These are phyloP conservation scores for Riptortus pedestris DNA, from an alignment of 1,140 invertebrate genomes.

Conservation along the genomic window DNA sequence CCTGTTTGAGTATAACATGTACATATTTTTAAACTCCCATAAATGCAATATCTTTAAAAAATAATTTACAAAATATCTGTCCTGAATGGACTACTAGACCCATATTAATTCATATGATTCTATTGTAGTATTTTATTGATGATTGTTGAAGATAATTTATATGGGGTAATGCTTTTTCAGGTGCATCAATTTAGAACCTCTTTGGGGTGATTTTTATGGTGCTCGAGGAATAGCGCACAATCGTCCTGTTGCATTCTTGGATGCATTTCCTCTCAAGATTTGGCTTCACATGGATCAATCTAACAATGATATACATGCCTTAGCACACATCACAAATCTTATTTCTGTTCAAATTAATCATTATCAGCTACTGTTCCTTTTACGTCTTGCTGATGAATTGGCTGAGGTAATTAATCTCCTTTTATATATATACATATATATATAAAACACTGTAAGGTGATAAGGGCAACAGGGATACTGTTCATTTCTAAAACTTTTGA, in stretches of 20 bases:
- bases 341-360: conserved; percentile 82
- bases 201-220: conserved; percentile 84
- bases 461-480: no score
- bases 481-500: no score
- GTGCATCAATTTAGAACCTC: conserved; percentile 72
- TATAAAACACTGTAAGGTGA: no score
- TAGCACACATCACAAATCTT: conserved; percentile 64
- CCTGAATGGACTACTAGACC: no score
- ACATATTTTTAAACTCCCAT: no score
- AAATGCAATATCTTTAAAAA: no score
- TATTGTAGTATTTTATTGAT: no score
- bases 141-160: no score
- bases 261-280: conserved; percentile 76
- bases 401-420: conserved; percentile 34
- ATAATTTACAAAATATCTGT: no score
- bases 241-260: conserved; percentile 74
- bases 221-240: conserved; percentile 58
- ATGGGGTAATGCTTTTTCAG: conserved; percentile 26
- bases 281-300: conserved; percentile 47
- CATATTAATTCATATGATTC: no score
- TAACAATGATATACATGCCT: conserved; percentile 51
- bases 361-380: conserved; percentile 81
- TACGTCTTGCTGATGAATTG: conserved; percentile 71
- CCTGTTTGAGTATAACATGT: no score
- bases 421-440: no score